These are phyloP conservation scores for Dicaeum eximium DNA, from an alignment of 2,113 vertebrate genomes.

Conservation along the genomic window DNA sequence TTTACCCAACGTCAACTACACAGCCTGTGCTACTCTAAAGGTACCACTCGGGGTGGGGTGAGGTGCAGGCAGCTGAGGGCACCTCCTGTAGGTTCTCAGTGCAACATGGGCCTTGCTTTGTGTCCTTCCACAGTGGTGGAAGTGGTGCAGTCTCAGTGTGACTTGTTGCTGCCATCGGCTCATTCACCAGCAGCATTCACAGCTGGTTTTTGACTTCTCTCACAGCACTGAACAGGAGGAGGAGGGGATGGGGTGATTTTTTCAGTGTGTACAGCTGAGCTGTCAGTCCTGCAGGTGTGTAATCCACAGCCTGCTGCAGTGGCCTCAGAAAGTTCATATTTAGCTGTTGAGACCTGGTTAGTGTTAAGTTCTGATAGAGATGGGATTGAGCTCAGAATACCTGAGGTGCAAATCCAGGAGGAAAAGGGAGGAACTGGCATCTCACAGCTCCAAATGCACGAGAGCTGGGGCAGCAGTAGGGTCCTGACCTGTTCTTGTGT, in stretches of 20 bases:
- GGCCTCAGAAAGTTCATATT: background rate
- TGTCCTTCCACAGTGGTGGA: background rate
- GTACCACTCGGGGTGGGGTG: conserved; percentile 34
- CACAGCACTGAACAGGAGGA: background rate
- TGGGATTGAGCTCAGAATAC: background rate
- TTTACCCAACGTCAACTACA: conserved; percentile 94
- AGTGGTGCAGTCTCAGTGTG: fast-evolving
- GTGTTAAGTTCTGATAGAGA: background rate
- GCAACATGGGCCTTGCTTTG: background rate
- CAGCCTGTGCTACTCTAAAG: conserved; percentile 94
- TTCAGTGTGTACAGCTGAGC: background rate
- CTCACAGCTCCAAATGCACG: background rate
- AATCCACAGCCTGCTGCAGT: background rate
- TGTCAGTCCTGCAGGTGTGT: background rate
- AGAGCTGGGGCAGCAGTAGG: background rate
- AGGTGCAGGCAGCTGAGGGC: background rate
- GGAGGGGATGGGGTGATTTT: background rate
- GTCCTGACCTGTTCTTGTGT: background rate
- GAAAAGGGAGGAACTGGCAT: background rate
- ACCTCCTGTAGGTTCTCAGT: background rate
- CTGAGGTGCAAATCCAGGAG: background rate
- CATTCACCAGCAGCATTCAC: fast-evolving
- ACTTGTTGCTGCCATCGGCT: background rate
- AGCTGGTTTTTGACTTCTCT: background rate
- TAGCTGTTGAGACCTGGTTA: background rate